These are phyloP conservation scores for Stigmatopora argus DNA, from an alignment of 2,113 vertebrate species.

Conservation along the genomic window DNA sequence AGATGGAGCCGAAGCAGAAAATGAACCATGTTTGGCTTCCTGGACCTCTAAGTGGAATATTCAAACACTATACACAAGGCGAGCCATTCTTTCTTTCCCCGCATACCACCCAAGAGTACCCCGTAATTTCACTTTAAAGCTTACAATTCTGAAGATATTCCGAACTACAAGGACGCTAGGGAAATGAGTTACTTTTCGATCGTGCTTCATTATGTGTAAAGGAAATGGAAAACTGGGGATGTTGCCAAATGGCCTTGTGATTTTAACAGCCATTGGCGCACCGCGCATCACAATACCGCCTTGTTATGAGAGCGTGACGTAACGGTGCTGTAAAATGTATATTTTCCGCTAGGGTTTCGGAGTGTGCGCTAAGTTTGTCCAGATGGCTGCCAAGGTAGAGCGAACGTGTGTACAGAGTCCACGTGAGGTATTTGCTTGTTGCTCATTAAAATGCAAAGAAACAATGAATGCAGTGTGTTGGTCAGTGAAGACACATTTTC, in stretches of 20 bases:
- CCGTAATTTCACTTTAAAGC: slow-evolving; percentile 6
- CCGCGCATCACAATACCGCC: slow-evolving; percentile 54
- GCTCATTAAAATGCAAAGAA: slow-evolving; percentile 36
- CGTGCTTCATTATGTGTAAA: slow-evolving; percentile 57
- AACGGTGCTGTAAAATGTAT: slow-evolving; percentile 59
- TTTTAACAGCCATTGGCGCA: slow-evolving; percentile 57
- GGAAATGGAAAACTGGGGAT: slow-evolving; percentile 62
- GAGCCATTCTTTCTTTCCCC: neutral
- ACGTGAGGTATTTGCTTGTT: slow-evolving; percentile 20
- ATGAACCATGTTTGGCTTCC: slow-evolving; percentile 4
- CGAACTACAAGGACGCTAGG: slow-evolving; percentile 52
- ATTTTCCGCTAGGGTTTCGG: slow-evolving; percentile 44
- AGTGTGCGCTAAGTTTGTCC: slow-evolving; percentile 39
- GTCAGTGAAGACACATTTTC: slow-evolving; percentile 22
- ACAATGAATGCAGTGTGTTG: slow-evolving; percentile 2
- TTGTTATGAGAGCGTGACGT: slow-evolving; percentile 57
- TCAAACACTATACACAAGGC: slow-evolving; percentile 10
- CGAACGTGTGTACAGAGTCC: slow-evolving; percentile 9
- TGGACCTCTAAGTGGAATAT: slow-evolving; percentile 19
- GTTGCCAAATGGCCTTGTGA: slow-evolving; percentile 59
- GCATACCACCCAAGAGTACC: slow-evolving; percentile 17
- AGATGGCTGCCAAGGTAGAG: slow-evolving; percentile 33
- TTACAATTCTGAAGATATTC: slow-evolving; percentile 46
- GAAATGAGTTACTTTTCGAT: slow-evolving; percentile 59
- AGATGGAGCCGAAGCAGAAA: slow-evolving; percentile 11